Evolutionary conservation across 2,797 vertebrate genomes (phyloP), one percentile per base, ranked within the genome.

Genomic region (Megalops cyprinoides): DNA sequence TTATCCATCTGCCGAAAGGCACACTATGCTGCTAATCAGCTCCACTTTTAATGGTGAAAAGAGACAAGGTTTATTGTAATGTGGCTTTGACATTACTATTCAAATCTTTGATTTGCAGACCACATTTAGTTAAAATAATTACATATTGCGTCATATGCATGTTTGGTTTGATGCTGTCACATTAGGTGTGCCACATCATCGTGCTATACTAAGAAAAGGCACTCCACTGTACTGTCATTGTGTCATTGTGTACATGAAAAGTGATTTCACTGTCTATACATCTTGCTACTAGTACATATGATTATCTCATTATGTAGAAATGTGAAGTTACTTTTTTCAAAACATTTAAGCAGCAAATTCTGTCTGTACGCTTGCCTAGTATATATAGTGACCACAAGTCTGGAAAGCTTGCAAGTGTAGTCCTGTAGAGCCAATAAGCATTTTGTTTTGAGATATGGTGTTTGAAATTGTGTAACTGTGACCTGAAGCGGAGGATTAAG

Each of bases 201-300:
- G n/a, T 62, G 25, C 58, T 62, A 62, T 62, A 62, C 58, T 62
- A 28, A 62, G 58, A 4, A 62, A 62, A 62, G n/a, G 28, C 58
- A 31, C 58, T 62, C n/a, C 28, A n/a, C 28, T n/a, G 58, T 28
- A 62, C 25, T n/a, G n/a, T n/a, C n/a, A n/a, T n/a, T n/a, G n/a
- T n/a, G n/a, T n/a, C n/a, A n/a, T n/a, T n/a, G n/a, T n/a, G n/a
- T n/a, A n/a, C n/a, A n/a, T n/a, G n/a, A 62, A 62, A 62, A 62
- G 8, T 28, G 58, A 62, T 62, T 62, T 62, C 31, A 4, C 18
- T 31, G 31, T 62, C 58, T 28, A 62, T 28, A 62, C 6, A 14
- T n/a, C 31, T 28, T 31, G 25, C 58, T 10, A 25, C n/a, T 1
- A 9, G n/a, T 62, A 62, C 31, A 4, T 62, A 62, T 28, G 58